phyloP scores from a whole-genome alignment of 1,140 invertebrate species.

The Neodiprion lecontei region DNA sequence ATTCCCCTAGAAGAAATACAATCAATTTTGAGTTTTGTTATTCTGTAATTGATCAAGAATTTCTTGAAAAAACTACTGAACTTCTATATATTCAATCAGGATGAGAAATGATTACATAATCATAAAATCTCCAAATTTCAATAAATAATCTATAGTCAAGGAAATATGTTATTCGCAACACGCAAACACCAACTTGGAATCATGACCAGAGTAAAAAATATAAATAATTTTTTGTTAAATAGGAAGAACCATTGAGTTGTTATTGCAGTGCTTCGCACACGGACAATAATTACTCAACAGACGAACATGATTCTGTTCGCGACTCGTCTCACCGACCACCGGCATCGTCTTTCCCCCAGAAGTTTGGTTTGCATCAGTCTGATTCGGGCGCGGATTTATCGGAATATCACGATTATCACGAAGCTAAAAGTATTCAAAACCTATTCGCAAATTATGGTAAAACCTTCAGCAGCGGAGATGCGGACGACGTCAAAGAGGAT shows the following conservation, averaged over 20 bases:
- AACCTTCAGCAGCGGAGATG: constrained; percentile 36
- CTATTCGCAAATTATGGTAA: constrained; percentile 44
- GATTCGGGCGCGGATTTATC: constrained; percentile 72
- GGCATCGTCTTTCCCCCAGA: constrained; percentile 52
- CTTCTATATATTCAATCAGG: too few species aligned
- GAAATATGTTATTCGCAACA: too few species aligned
- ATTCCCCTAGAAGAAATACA: too few species aligned
- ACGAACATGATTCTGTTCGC: constrained; percentile 69
- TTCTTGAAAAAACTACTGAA: too few species aligned
- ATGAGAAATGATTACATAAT: too few species aligned
- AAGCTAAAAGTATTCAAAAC: constrained; percentile 49
- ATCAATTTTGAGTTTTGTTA: too few species aligned
- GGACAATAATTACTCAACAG: constrained; percentile 71
- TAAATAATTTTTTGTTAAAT: background rate
- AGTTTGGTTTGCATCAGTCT: constrained; percentile 64
- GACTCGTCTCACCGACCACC: constrained; percentile 53
- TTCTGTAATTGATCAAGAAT: too few species aligned
- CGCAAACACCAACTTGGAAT: constrained; percentile 9
- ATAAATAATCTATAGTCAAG: too few species aligned
- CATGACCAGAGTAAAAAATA: background rate
- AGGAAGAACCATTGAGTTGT: constrained; percentile 69
- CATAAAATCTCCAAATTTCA: too few species aligned
- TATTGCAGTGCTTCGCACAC: constrained; percentile 74
- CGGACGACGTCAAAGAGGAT: constrained; percentile 15
- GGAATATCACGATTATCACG: constrained; percentile 57